Base-by-base conservation (phyloP, 2,113 vertebrate genomes). In the Charadrius vociferus region DNA sequence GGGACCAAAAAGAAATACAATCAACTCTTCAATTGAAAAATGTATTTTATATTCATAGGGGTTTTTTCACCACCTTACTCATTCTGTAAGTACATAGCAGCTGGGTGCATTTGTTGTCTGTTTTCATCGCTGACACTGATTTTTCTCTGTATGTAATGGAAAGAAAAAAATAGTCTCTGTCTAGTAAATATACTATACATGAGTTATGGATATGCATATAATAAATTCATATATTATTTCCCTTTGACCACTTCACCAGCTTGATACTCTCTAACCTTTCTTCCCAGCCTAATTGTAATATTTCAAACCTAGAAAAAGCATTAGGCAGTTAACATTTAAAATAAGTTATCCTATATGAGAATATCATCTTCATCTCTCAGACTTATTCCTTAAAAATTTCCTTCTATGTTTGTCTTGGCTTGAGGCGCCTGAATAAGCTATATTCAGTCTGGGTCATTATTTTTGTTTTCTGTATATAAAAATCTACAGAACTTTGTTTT, bases 391-490 rank as follows among this genome's bases (percentile, higher is more conserved):
- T 87, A 43, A 78, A 91, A 61, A 49, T 90, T 43, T 80, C 32
- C 11, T 73, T 83, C 59, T 94, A 21, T 68, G 32, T 73, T 80
- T 90, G 41, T 66, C 79, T 94, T 92, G 67, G 55, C 90, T 90
- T 66, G 53, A 93, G 92, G 92, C 84, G n/a, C 43, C 84, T 53
- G 34, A 95, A 95, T 68, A 96, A 94, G 34, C 43, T 30, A 32
- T 67, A 87, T 83, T 86, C 81, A 66, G 32, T 30, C 71, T 59
- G 17, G 30, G 37, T 78, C 80, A 93, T 94, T 95, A 59, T 83
- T 97, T 95, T 88, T 90, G 47, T 67, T n/a, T 92, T 83, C 50
- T 52, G 4, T 71, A 90, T 67, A 90, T 59, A 77, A 90, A 94
- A 95, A 80, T 85, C 19, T 62, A 73, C 59, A 77, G 36, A 85